These are phyloP conservation scores for Caenorhabditis virilis DNA, from an alignment of 2,888 invertebrate species.

Conservation along the genomic window DNA sequence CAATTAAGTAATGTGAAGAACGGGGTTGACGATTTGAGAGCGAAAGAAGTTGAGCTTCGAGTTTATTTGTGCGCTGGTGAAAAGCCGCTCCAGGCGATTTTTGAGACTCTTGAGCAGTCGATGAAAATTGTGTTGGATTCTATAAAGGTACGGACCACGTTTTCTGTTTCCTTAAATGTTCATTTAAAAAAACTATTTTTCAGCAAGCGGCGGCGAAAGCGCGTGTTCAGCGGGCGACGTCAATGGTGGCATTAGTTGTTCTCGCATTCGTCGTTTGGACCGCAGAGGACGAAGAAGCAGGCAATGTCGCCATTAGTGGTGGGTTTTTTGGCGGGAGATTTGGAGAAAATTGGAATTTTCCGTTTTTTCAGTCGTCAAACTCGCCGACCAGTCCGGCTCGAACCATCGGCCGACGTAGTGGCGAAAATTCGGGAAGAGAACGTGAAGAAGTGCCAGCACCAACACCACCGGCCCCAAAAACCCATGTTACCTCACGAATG, in stretches of 20 bases:
- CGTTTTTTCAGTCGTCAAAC: background rate
- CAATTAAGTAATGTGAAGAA: conserved; percentile 21
- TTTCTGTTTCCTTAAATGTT: background rate
- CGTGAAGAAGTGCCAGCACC: background rate
- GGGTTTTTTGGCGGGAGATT: background rate
- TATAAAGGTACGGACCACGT: conserved; percentile 13
- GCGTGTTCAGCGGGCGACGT: conserved; percentile 17
- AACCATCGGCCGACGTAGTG: conserved; percentile 23
- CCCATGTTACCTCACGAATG: too few relatives aligned
- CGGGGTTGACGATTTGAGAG: conserved; percentile 22
- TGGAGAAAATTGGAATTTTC: background rate
- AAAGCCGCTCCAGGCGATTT: conserved; percentile 23
- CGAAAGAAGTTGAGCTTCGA: conserved; percentile 17
- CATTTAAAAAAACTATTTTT: conserved; percentile 15
- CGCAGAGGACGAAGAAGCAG: conserved; percentile 11
- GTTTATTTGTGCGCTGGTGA: conserved; percentile 27
- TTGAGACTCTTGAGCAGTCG: conserved; percentile 26
- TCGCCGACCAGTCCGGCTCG: conserved; percentile 8
- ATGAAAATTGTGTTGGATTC: conserved; percentile 25
- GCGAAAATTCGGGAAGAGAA: too few relatives aligned
- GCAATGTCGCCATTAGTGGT: conserved; percentile 13
- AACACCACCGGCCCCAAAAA: conserved; percentile 3
- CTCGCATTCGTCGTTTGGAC: conserved; percentile 18
- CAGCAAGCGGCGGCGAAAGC: conserved; percentile 25
- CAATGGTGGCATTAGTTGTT: conserved; percentile 24